Evolutionary conservation across 2,888 invertebrate species (phyloP).

Genomic region (Tillus elongatus): DNA sequence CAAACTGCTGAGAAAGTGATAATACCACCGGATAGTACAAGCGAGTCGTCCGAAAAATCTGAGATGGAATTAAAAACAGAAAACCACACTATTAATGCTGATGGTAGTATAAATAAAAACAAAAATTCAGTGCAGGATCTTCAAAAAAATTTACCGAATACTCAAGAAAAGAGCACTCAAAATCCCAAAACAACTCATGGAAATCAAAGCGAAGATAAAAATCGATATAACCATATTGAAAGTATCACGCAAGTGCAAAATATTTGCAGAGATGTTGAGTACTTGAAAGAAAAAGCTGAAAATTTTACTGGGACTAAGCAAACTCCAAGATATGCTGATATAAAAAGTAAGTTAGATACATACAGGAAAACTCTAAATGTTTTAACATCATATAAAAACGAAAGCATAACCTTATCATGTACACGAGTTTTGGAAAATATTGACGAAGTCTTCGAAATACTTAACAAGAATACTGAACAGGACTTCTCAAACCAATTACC

Average conservation of each 20-base stretch:
- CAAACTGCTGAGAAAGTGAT: not conserved
- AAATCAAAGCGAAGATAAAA: too few species aligned
- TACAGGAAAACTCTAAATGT: not conserved
- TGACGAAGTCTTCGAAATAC: not conserved
- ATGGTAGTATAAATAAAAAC: too few species aligned
- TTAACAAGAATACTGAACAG: not conserved
- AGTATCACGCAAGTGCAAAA: not conserved
- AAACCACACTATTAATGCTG: too few species aligned
- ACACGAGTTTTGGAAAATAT: conserved; percentile 1
- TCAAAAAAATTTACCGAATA: too few species aligned
- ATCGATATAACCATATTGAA: too few species aligned
- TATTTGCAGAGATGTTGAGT: conserved; percentile 1
- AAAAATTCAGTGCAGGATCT: not conserved
- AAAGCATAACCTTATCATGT: not conserved
- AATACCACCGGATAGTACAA: not conserved
- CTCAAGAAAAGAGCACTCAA: too few species aligned
- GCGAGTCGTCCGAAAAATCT: not conserved
- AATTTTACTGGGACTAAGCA: not conserved
- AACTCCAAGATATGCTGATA: too few species aligned
- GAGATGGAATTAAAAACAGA: not conserved
- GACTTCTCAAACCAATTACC: not conserved
- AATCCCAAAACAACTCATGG: too few species aligned
- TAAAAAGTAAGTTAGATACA: not conserved
- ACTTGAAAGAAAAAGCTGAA: conserved; percentile 1
- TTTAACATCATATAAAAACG: not conserved